phyloP scores from a whole-genome alignment of 2,888 invertebrate genomes.

The Amphiduros pacificus region DNA sequence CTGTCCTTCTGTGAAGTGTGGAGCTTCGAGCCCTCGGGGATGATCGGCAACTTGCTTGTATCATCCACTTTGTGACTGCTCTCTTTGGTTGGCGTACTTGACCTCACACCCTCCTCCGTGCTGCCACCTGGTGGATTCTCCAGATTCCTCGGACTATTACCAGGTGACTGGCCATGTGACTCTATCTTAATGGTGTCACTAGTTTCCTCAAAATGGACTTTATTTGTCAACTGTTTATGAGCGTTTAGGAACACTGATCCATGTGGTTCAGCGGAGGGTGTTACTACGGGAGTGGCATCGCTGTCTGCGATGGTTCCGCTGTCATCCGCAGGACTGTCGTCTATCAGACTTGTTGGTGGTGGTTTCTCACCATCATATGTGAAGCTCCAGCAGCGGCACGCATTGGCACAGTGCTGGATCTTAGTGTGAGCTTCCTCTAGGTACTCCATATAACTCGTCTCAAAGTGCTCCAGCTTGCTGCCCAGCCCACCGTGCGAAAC shows the following conservation, averaged over 20 bases:
- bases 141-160: background rate
- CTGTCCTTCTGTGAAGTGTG: background rate
- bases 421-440: constrained; percentile 81
- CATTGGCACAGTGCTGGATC: constrained; percentile 73
- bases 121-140: background rate
- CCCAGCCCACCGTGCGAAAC: constrained; percentile 31
- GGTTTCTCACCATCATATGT: constrained; percentile 72
- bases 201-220: background rate
- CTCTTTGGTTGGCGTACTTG: background rate
- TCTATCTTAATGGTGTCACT: background rate
- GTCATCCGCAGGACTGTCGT: background rate
- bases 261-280: background rate
- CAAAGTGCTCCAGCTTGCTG: constrained; percentile 41
- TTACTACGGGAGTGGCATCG: background rate
- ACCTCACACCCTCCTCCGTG: background rate
- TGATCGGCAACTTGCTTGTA: background rate
- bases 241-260: no score
- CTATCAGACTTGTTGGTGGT: constrained; percentile 37
- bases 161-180: no score
- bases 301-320: background rate
- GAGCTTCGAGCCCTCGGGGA: background rate
- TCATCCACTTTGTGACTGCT: background rate
- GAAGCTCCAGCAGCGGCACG: constrained; percentile 79
- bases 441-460: constrained; percentile 65
- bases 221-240: background rate